Conservation (phyloP, 2,113 vertebrate genomes). For the Zosterops japonicus region DNA sequence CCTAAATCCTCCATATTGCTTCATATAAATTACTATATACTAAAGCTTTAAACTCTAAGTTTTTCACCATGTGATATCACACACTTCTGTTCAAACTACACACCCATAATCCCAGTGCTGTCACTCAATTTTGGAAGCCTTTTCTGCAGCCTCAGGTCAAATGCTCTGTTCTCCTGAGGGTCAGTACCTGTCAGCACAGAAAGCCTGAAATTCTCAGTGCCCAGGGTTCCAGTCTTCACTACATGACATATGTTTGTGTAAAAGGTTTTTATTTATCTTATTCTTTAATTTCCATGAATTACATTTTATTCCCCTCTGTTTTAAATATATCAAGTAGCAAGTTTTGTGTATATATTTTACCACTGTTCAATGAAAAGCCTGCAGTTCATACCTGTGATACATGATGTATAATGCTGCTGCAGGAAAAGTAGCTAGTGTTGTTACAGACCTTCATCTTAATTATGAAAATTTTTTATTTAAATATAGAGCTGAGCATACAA, state of each 20-base stretch:
- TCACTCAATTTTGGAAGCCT: not conserved
- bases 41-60: not conserved
- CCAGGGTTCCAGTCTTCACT: constrained; percentile 13
- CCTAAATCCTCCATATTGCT: not conserved
- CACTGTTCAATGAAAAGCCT: constrained; percentile 62
- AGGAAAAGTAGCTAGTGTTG: constrained; percentile 74
- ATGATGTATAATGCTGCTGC: constrained; percentile 52
- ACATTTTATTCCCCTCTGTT: constrained; percentile 53
- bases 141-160: not conserved
- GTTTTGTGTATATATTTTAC: constrained; percentile 65
- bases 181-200: not conserved
- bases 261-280: constrained; percentile 27
- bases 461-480: constrained; percentile 84
- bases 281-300: constrained; percentile 29
- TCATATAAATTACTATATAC: not conserved
- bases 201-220: not conserved
- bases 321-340: constrained; percentile 34
- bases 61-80: not conserved
- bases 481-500: constrained; percentile 77
- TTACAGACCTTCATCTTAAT: constrained; percentile 77
- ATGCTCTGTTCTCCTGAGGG: not conserved
- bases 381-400: constrained; percentile 62
- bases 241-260: not conserved
- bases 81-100: not conserved
- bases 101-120: not conserved